Base-by-base conservation (phyloP, 2,888 invertebrate genomes). In the Lapara coniferarum region DNA sequence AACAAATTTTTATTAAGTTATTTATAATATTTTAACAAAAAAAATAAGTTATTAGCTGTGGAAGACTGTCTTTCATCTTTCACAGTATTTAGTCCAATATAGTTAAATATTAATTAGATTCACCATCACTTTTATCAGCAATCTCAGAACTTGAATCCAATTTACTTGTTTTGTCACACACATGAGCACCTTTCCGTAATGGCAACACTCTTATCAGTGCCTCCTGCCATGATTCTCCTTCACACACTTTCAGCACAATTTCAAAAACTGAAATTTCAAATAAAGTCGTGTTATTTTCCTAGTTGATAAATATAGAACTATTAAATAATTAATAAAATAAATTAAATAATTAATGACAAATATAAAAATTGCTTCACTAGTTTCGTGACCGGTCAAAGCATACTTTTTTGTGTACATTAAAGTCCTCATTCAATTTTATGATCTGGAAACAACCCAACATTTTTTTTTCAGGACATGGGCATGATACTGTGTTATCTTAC, bases 171-270 rank as follows among this genome's bases (percentile, higher is more conserved):
- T 77, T 82, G 69, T 88, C 82, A 80, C 83, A 84, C 68, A 94
- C 81, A 52, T 91, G 95, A 49, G 96, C 97, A 46, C 97, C 96
- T 89, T 97, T 97, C 66, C 98, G 93, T 79, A 95, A 92, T 2
- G 98, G 98, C 74, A 98, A 91, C 4, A 96, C 96, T 82, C 95
- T 93, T 75, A 97, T 92, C 74, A 98, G 95, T 0, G 97, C 95
- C 68, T 97, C 96, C 81, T 96, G 95, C 97, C 98, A 98, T 0
- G 95, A 91, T 81, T 95, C 94, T 3, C 97, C 97, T 89, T 96
- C 96, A n/a, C 96, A 95, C 8, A 97, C 95, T 78, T 95, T 94
- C 46, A 97, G 89, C 66, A 98, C 88, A 80, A 98, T 97, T 91
- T 97, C 97, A 87, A 97, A 98, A 59, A 98, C 98, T 97, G 89